Percentiles rank a stretch among this genome's conserved stretches.
Evolutionary conservation across 2,888 invertebrate species (phyloP).

Genomic region (Napeogenes inachia): DNA sequence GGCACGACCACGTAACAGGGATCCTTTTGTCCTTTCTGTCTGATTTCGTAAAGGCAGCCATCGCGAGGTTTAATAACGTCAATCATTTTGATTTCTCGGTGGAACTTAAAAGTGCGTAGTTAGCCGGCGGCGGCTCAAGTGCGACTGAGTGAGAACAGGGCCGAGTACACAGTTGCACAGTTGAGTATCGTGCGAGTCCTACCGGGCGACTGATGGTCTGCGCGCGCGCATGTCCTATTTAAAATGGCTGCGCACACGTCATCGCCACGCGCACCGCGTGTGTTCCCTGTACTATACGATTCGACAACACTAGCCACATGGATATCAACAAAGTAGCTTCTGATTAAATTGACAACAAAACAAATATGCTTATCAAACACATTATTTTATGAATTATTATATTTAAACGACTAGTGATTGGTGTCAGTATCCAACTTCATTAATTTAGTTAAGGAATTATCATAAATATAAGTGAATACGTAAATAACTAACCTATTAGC

Average conservation of each 20-base stretch:
- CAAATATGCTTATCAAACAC: background rate
- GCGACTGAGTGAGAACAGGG: slow-evolving; percentile 40
- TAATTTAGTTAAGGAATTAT: background rate
- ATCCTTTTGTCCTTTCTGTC: slow-evolving; percentile 80
- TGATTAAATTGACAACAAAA: slow-evolving; percentile 1
- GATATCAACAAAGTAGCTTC: slow-evolving; percentile 46
- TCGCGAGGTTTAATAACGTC: slow-evolving; percentile 67
- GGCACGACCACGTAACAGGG: slow-evolving; percentile 84
- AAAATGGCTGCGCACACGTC: slow-evolving; percentile 72
- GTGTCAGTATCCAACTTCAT: background rate
- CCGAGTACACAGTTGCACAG: slow-evolving; percentile 27
- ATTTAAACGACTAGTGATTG: background rate
- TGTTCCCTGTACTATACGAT: slow-evolving; percentile 59
- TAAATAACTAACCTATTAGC: slow-evolving; percentile 4
- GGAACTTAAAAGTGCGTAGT: slow-evolving; percentile 44
- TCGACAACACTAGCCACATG: slow-evolving; percentile 51
- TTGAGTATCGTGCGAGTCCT: slow-evolving; percentile 54
- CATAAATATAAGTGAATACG: background rate
- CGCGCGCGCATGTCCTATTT: slow-evolving; percentile 71
- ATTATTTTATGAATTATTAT: background rate
- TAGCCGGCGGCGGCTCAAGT: slow-evolving; percentile 45
- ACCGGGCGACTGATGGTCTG: slow-evolving; percentile 81
- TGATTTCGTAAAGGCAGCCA: slow-evolving; percentile 82
- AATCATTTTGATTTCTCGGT: slow-evolving; percentile 55
- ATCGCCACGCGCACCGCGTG: slow-evolving; percentile 66